Conservation (phyloP, 2,113 vertebrate species). For the Dolichallabes microphthalmus region DNA sequence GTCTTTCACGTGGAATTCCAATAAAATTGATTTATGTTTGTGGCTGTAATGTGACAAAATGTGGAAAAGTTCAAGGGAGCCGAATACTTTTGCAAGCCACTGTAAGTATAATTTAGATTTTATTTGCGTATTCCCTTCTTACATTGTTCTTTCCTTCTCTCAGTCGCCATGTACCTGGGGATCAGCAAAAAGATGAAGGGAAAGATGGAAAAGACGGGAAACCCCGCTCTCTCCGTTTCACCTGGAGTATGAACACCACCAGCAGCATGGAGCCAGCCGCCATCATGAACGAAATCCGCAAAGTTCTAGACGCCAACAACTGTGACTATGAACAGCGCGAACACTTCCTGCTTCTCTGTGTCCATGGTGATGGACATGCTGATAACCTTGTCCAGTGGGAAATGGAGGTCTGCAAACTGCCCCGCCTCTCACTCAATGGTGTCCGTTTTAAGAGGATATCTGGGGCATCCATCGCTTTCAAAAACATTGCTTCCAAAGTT, state of each 20-base stretch:
- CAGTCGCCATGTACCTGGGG: slow-evolving; percentile 96
- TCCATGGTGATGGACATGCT: slow-evolving; percentile 88
- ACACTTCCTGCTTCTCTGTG: slow-evolving; percentile 94
- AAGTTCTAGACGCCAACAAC: slow-evolving; percentile 95
- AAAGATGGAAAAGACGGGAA: slow-evolving; percentile 90
- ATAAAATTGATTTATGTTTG: no score
- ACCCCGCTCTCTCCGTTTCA: slow-evolving; percentile 94
- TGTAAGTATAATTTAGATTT: no score
- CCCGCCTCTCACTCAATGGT: slow-evolving; percentile 96
- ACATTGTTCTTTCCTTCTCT: slow-evolving; percentile 37
- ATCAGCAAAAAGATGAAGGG: slow-evolving; percentile 83
- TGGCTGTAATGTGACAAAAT: no score
- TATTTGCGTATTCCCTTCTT: neutral
- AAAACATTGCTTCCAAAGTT: slow-evolving; percentile 99
- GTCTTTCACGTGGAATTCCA: no score
- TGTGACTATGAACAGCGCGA: slow-evolving; percentile 97
- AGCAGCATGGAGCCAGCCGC: slow-evolving; percentile 94
- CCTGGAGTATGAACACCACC: slow-evolving; percentile 99
- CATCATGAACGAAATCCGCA: slow-evolving; percentile 97
- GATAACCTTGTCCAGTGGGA: slow-evolving; percentile 98
- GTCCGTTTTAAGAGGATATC: slow-evolving; percentile 98
- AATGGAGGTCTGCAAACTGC: slow-evolving; percentile 99
- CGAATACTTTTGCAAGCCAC: no score
- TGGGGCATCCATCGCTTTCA: slow-evolving; percentile 98
- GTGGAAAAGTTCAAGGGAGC: no score